phyloP scores from a whole-genome alignment of 1,140 invertebrate species.

The Heliothis virescens region DNA sequence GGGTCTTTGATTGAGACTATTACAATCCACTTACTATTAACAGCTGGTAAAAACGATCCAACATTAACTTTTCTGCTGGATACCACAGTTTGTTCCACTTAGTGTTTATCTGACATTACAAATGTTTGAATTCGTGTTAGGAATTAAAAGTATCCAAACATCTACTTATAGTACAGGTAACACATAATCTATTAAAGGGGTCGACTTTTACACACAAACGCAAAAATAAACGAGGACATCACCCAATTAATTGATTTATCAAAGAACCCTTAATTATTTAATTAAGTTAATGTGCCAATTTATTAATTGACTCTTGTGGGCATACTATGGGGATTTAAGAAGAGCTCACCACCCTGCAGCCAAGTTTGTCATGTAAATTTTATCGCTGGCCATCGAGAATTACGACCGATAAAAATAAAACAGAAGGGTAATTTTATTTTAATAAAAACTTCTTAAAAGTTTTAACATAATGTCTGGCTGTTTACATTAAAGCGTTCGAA shows the following conservation, averaged over 20 bases:
- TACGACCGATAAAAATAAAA: slow-evolving; percentile 66
- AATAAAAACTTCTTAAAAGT: not conserved
- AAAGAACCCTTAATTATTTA: too few species aligned
- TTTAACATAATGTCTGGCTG: not conserved
- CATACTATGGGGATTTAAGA: not conserved
- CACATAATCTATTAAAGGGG: too few species aligned
- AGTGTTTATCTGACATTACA: not conserved
- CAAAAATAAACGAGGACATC: too few species aligned
- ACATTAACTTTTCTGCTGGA: slow-evolving; percentile 60
- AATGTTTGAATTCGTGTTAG: not conserved
- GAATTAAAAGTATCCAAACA: too few species aligned
- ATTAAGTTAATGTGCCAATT: too few species aligned
- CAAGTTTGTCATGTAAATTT: slow-evolving; percentile 45
- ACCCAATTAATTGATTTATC: too few species aligned
- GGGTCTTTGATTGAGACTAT: slow-evolving; percentile 58
- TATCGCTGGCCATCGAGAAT: slow-evolving; percentile 55
- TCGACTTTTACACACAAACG: too few species aligned
- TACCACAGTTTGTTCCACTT: slow-evolving; percentile 54
- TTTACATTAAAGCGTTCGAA: not conserved
- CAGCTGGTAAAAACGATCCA: slow-evolving; percentile 70
- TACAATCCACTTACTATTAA: slow-evolving; percentile 71
- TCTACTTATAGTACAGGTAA: too few species aligned
- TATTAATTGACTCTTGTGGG: too few species aligned
- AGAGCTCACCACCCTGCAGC: not conserved
- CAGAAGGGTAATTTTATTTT: slow-evolving; percentile 22